Base-by-base conservation (phyloP, 2,113 vertebrate species). In the Gallinago undulata region DNA sequence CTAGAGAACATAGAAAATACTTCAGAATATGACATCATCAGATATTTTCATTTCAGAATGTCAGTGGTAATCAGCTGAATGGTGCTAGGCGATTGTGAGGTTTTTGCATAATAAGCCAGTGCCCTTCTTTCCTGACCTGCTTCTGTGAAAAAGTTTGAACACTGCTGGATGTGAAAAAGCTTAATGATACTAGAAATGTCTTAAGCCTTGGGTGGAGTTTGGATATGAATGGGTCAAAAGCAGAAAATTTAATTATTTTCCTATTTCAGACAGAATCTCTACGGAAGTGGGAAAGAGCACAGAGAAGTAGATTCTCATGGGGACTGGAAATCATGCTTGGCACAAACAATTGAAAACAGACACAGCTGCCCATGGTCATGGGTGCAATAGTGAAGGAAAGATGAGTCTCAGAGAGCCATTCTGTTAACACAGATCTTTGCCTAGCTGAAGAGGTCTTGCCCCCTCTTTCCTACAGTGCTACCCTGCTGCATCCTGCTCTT, bases 11-110 rank as follows among this genome's bases (percentile, higher is more conserved):
- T 3, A 84, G 68, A 84, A 89, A 51, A 48, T 87, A 15, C 35
- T 89, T 94, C 47, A 81, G 91, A 53, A 75, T 76, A 60, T 89
- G 81, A 92, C 48, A 51, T 68, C 48, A 84, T 77, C 48, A 87
- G 89, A 63, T 82, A 78, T 83, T 95, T 93, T 90, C 27, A 66
- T 90, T 93, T 85, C 62, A 73, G 79, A 86, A 90, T 74, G 16
- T 68, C 75, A 68, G 48, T 78, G 30, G 25, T 68, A 68, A 78
- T 91, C 51, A 91, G 56, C 76, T 72, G 57, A 75, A 57, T 47
- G 64, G 51, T 86, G 68, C 68, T 78, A 74, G 59, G 55, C 45
- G 73, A 76, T 80, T 90, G 7, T 17, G 25, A 63, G 5, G 19
- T 81, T 94, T 84, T 89, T 79, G 48, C 51, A 92, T 81, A 84